These are phyloP conservation scores for Lasioglossum oenotherae DNA, from an alignment of 2,888 invertebrate genomes.

Conservation along the genomic window DNA sequence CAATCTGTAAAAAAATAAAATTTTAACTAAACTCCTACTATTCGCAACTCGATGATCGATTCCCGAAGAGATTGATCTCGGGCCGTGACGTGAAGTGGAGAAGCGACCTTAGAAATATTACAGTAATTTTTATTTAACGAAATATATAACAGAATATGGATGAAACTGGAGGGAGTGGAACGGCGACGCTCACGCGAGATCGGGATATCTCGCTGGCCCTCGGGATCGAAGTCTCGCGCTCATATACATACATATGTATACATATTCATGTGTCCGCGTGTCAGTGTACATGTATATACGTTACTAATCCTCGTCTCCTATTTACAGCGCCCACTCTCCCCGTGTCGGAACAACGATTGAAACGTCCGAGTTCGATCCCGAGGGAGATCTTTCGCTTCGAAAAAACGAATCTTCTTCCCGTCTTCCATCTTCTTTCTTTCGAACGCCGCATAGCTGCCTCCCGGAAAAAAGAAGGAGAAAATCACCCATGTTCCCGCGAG, in stretches of 20 bases:
- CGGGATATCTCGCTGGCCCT: constrained; percentile 28
- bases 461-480: background rate
- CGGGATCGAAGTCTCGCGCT: constrained; percentile 43
- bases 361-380: constrained; percentile 54
- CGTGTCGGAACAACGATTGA: constrained; percentile 38
- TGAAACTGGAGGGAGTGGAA: constrained; percentile 70
- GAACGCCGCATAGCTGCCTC: constrained; percentile 36
- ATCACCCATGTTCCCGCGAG: background rate
- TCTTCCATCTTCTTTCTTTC: background rate
- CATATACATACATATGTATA: constrained; percentile 6
- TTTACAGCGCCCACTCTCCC: constrained; percentile 46
- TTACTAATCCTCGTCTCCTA: constrained; percentile 31
- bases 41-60: background rate
- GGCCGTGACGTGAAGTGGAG: constrained; percentile 26
- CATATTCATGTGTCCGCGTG: background rate
- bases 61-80: background rate
- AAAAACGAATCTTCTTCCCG: constrained; percentile 14
- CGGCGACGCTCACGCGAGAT: constrained; percentile 56
- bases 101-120: constrained; percentile 71
- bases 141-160: constrained; percentile 78
- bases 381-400: constrained; percentile 30
- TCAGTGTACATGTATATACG: constrained; percentile 11
- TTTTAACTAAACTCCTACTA: background rate
- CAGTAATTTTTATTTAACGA: constrained; percentile 79
- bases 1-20: background rate